These are phyloP conservation scores for Hirtodrosophila histrioides DNA, from an alignment of 2,888 invertebrate species.

Conservation along the genomic window DNA sequence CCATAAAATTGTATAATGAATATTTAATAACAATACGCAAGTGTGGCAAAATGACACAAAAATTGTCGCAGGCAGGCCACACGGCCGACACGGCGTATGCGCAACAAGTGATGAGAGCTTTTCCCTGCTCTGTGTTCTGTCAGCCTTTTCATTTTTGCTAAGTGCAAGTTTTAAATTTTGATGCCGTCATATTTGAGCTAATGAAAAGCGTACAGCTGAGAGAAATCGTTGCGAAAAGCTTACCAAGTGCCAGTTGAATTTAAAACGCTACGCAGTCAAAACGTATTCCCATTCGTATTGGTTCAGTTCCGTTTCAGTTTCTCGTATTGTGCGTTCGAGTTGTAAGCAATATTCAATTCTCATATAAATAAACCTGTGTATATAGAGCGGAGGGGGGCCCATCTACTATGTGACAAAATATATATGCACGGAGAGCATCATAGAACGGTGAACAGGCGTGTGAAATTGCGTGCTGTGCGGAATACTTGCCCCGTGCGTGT, in stretches of 20 bases:
- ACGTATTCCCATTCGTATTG: constrained; percentile 34
- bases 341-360: constrained; percentile 39
- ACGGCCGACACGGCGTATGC: constrained; percentile 69
- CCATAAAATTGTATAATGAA: constrained; percentile 61
- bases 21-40: constrained; percentile 48
- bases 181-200: constrained; percentile 68
- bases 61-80: constrained; percentile 7
- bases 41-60: constrained; percentile 4
- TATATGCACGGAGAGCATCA: background rate
- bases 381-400: constrained; percentile 1
- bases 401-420: constrained; percentile 35
- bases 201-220: constrained; percentile 59
- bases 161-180: constrained; percentile 48
- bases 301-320: constrained; percentile 14
- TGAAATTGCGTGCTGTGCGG: constrained; percentile 29
- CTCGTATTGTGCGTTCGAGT: constrained; percentile 13
- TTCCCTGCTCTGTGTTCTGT: constrained; percentile 29
- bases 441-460: constrained; percentile 9
- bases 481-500: constrained; percentile 28
- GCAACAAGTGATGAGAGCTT: constrained; percentile 75
- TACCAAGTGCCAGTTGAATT: constrained; percentile 65
- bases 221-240: constrained; percentile 62
- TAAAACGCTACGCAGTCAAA: constrained; percentile 64
- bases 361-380: constrained; percentile 25
- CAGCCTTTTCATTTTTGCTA: constrained; percentile 42